phyloP scores from a whole-genome alignment of 2,888 invertebrate species.

The Scelioninae gen. 2 region DNA sequence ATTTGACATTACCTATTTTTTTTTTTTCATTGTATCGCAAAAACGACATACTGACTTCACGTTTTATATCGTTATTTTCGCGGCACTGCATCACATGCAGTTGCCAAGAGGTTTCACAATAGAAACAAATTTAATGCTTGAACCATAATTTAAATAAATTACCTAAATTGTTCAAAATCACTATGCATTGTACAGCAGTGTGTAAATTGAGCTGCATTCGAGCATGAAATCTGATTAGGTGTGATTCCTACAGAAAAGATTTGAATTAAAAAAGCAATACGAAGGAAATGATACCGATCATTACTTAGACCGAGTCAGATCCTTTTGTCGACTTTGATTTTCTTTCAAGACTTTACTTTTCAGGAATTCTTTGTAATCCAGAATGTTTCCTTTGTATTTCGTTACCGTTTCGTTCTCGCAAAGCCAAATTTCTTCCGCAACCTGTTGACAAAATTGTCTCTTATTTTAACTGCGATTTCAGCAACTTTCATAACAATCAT shows the following conservation, averaged over 20 bases:
- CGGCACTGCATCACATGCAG: slow-evolving; percentile 3
- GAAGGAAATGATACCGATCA: slow-evolving; percentile 52
- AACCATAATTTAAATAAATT: slow-evolving; percentile 72
- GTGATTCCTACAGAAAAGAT: slow-evolving; percentile 62
- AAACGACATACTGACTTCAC: neutral
- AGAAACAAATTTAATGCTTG: slow-evolving; percentile 33
- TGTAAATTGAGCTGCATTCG: slow-evolving; percentile 57
- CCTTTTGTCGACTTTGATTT: slow-evolving; percentile 74
- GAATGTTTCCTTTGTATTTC: slow-evolving; percentile 98
- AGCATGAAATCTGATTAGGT: slow-evolving; percentile 51
- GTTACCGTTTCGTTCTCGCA: slow-evolving; percentile 97
- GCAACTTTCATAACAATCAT: too few relatives aligned
- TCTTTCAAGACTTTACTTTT: slow-evolving; percentile 90
- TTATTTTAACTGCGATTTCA: too few relatives aligned
- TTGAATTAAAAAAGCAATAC: slow-evolving; percentile 61
- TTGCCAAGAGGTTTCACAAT: slow-evolving; percentile 12
- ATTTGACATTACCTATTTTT: slow-evolving; percentile 20
- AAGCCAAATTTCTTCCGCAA: slow-evolving; percentile 99
- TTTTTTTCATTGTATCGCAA: neutral
- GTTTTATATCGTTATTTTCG: slow-evolving; percentile 4
- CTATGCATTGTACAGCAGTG: slow-evolving; percentile 71
- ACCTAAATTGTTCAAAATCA: slow-evolving; percentile 69
- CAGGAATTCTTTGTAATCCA: slow-evolving; percentile 96
- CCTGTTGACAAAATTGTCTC: too few relatives aligned
- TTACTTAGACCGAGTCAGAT: slow-evolving; percentile 69